Evolutionary conservation across 2,797 vertebrate genomes (phyloP).

Genomic region (Enteromius paludinosus): DNA sequence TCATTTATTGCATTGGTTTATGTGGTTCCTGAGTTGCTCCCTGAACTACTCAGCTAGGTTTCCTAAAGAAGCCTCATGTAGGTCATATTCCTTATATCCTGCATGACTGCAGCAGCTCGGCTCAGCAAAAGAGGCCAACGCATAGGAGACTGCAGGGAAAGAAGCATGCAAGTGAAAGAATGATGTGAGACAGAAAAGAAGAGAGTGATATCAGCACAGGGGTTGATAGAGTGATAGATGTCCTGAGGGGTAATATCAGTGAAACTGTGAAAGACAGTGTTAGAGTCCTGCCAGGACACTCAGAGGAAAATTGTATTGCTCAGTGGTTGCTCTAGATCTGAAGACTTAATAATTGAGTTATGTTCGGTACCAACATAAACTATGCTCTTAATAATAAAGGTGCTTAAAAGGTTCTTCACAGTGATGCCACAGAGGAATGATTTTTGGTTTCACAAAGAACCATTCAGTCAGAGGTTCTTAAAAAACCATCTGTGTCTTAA

Average conservation of each 20-base stretch:
- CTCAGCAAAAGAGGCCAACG: conserved; percentile 30
- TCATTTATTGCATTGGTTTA: neutral
- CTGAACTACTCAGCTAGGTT: conserved; percentile 13
- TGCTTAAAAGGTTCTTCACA: too few species aligned
- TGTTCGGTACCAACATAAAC: neutral
- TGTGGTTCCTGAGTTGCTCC: conserved; percentile 8
- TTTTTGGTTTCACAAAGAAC: too few species aligned
- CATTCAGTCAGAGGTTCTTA: too few species aligned
- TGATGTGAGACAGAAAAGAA: conserved; percentile 3
- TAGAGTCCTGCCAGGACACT: neutral
- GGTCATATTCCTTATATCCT: conserved; percentile 33
- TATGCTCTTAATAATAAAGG: too few species aligned
- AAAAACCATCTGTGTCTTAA: too few species aligned
- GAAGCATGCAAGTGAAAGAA: conserved; percentile 20
- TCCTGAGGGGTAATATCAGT: conserved; percentile 28
- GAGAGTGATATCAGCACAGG: conserved; percentile 7
- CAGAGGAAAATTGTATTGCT: neutral
- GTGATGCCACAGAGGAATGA: too few species aligned
- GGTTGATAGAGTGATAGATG: conserved; percentile 13
- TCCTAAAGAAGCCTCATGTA: conserved; percentile 48
- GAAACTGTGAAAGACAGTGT: neutral
- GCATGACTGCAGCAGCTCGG: conserved; percentile 39
- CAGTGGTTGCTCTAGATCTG: conserved; percentile 2
- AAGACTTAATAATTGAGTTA: neutral
- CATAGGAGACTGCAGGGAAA: conserved; percentile 40